Conservation (phyloP, 92 coral and sea anemone genomes). For the Phenganax subtilis region DNA sequence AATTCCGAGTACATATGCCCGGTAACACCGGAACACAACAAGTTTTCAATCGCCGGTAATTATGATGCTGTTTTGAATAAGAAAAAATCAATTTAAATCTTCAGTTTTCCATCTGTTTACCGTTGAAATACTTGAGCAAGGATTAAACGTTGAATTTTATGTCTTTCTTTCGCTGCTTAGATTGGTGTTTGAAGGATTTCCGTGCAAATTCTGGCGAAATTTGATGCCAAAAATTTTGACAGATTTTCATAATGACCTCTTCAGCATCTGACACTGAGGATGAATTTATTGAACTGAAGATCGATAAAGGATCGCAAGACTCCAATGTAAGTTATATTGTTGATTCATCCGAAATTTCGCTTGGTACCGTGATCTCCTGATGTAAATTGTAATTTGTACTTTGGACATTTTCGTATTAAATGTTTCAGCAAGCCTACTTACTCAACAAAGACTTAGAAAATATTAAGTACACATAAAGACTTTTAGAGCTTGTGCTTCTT, state of each 20-base stretch:
- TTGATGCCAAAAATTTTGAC: background rate
- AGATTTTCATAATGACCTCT: slow-evolving; percentile 14
- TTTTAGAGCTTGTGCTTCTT: no score
- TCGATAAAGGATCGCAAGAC: slow-evolving; percentile 58
- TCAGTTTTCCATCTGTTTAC: background rate
- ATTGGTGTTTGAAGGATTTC: background rate
- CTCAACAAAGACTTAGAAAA: no score
- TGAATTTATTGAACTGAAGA: slow-evolving; percentile 60
- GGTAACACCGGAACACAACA: background rate
- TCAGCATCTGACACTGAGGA: slow-evolving; percentile 38
- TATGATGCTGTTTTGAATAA: background rate
- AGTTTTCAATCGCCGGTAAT: background rate
- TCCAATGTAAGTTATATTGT: slow-evolving; percentile 56
- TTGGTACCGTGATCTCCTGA: no score
- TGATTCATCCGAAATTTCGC: no score
- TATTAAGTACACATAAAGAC: no score
- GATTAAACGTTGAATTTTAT: background rate
- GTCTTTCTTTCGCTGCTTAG: background rate
- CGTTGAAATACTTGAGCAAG: background rate
- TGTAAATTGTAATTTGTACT: no score
- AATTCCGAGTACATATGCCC: background rate
- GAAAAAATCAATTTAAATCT: background rate
- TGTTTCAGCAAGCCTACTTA: no score
- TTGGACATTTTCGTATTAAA: no score
- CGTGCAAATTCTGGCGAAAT: background rate